A percentile compares a stretch with the other conserved stretches of the same genome.
Evolutionary conservation across 1,140 invertebrate species (phyloP).

Genomic region (Lordiphosa mommai): DNA sequence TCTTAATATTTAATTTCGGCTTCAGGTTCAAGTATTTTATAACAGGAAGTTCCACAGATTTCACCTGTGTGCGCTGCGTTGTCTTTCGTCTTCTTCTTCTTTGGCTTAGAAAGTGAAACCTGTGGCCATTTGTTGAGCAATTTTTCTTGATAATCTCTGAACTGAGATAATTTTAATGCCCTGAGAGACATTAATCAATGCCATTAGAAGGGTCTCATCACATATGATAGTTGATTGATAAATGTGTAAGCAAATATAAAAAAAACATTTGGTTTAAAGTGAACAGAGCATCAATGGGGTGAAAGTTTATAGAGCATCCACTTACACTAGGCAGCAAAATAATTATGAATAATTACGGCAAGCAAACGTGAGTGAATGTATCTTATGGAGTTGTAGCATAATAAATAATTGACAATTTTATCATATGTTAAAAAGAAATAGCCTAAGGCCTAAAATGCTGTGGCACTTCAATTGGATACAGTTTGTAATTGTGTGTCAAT

Average conservation of each 20-base stretch:
- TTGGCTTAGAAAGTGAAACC: slow-evolving; percentile 52
- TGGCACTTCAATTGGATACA: no score
- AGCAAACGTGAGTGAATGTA: no score
- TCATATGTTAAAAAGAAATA: no score
- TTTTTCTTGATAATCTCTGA: neutral
- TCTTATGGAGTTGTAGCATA: no score
- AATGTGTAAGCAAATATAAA: slow-evolving; percentile 34
- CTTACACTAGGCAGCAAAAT: no score
- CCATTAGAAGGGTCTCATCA: slow-evolving; percentile 17
- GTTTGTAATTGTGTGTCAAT: no score
- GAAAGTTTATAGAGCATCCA: no score
- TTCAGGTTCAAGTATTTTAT: slow-evolving; percentile 9
- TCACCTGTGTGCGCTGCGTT: slow-evolving; percentile 42
- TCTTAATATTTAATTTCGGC: slow-evolving; percentile 42
- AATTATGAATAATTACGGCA: no score
- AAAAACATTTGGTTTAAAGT: no score
- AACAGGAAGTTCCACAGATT: slow-evolving; percentile 20
- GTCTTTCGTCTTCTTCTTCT: slow-evolving; percentile 16
- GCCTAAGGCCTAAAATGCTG: no score
- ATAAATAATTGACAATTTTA: no score
- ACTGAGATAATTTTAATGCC: slow-evolving; percentile 7
- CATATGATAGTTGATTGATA: slow-evolving; percentile 28
- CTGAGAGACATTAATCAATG: slow-evolving; percentile 39
- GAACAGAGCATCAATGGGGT: no score
- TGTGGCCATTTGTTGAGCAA: slow-evolving; percentile 18